Conservation (phyloP, 2,888 invertebrate genomes). For the Brachyptera risi region DNA sequence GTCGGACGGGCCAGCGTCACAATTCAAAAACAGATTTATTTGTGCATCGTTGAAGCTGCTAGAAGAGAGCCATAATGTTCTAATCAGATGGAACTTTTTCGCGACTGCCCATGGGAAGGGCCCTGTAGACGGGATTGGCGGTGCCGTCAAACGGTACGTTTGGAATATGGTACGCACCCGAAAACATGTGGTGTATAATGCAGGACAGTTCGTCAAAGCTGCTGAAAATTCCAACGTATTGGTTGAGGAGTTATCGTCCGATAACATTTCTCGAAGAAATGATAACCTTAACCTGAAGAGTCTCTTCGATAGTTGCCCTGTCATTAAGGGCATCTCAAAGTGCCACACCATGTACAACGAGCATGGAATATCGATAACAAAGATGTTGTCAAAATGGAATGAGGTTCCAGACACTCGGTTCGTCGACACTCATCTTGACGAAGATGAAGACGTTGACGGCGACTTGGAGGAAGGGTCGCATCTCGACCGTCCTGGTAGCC, state of each 20-base stretch:
- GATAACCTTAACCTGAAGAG: background rate
- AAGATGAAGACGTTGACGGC: background rate
- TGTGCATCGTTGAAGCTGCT: background rate
- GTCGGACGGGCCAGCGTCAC: too few relatives aligned
- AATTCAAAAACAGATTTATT: conserved; percentile 4
- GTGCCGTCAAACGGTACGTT: background rate
- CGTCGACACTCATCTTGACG: too few relatives aligned
- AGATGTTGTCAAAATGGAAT: too few relatives aligned
- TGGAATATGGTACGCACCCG: background rate
- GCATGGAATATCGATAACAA: too few relatives aligned
- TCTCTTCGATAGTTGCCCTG: background rate
- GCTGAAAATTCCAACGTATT: background rate
- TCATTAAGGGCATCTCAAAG: background rate
- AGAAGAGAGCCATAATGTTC: background rate
- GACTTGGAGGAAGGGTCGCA: background rate
- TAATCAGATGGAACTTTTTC: background rate
- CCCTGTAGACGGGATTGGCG: conserved; percentile 15
- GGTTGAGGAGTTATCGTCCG: background rate
- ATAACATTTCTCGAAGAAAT: background rate
- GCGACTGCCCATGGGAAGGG: conserved; percentile 4
- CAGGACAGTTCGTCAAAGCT: background rate
- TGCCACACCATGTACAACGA: background rate
- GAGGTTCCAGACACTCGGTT: too few relatives aligned
- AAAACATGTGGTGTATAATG: background rate
- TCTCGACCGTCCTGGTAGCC: background rate